These are phyloP conservation scores for Spodoptera exigua DNA, from an alignment of 2,888 invertebrate species.

Conservation along the genomic window DNA sequence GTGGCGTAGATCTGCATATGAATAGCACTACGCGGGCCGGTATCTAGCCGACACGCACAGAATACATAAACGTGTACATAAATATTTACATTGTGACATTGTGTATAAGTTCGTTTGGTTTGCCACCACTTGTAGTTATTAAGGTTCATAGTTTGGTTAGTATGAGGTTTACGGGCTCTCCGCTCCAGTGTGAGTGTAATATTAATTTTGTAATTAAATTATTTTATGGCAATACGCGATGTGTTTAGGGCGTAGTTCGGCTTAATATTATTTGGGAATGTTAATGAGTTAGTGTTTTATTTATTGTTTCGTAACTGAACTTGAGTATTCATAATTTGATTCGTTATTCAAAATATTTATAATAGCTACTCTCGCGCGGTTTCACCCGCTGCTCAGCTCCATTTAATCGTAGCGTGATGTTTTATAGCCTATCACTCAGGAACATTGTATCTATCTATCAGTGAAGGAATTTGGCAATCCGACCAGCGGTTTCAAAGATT, in stretches of 20 bases:
- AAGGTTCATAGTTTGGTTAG: slow-evolving; percentile 27
- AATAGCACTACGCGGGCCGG: slow-evolving; percentile 30
- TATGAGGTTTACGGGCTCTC: slow-evolving; percentile 20
- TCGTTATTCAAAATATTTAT: too few species aligned
- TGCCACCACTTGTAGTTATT: slow-evolving; percentile 35
- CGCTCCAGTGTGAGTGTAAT: slow-evolving; percentile 18
- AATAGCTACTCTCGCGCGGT: too few species aligned
- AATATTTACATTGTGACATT: slow-evolving; percentile 46
- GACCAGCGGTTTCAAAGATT: too few species aligned
- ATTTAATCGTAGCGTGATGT: too few species aligned
- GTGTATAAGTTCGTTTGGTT: slow-evolving; percentile 26
- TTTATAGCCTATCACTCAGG: too few species aligned
- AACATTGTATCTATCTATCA: too few species aligned
- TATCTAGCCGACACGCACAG: slow-evolving; percentile 21
- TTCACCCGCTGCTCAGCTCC: too few species aligned
- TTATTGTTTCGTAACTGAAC: background rate
- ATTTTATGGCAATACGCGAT: slow-evolving; percentile 3
- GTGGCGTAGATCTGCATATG: slow-evolving; percentile 37
- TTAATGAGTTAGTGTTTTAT: background rate
- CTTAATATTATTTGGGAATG: background rate
- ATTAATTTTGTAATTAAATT: slow-evolving; percentile 26
- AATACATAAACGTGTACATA: slow-evolving; percentile 37
- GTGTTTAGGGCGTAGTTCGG: slow-evolving; percentile 8
- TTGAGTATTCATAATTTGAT: too few species aligned
- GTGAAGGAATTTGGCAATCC: too few species aligned